phyloP scores from a whole-genome alignment of 2,113 vertebrate genomes.

The Neolamprologus brichardi region DNA sequence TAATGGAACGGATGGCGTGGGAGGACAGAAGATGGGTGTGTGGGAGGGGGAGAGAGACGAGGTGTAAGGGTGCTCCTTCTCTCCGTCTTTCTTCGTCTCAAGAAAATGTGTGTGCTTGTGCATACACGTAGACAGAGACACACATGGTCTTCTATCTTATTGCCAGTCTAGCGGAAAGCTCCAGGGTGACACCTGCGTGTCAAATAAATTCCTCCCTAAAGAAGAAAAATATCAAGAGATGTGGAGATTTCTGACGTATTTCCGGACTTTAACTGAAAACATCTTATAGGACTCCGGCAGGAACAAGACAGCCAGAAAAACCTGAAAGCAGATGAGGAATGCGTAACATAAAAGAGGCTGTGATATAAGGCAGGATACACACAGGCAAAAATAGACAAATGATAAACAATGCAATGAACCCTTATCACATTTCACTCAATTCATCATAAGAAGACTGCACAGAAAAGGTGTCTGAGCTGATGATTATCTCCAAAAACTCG shows the following conservation, averaged over 20 bases:
- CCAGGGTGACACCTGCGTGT: conserved; percentile 3
- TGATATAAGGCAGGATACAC: not conserved
- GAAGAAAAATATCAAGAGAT: conserved; percentile 1
- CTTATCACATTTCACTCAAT: not conserved
- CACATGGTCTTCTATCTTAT: not conserved
- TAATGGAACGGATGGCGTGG: conserved; percentile 59
- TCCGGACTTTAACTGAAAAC: conserved; percentile 11
- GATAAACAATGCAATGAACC: not conserved
- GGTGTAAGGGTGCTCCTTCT: conserved; percentile 11
- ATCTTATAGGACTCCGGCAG: conserved; percentile 6
- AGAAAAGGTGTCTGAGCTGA: not conserved
- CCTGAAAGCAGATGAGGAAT: not conserved
- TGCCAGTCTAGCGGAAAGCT: not conserved
- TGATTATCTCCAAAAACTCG: not conserved
- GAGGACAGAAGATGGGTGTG: conserved; percentile 38
- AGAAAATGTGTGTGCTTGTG: not conserved
- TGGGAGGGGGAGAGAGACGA: conserved; percentile 23
- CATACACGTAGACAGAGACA: not conserved
- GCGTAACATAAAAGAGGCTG: not conserved
- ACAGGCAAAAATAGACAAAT: not conserved
- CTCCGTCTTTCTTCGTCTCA: not conserved
- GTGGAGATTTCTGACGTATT: not conserved
- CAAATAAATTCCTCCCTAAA: conserved; percentile 27
- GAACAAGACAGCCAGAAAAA: conserved; percentile 17
- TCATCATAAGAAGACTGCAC: not conserved